These are phyloP conservation scores for Darevskia mixta DNA, from an alignment of 2,797 vertebrate genomes.

Conservation along the genomic window DNA sequence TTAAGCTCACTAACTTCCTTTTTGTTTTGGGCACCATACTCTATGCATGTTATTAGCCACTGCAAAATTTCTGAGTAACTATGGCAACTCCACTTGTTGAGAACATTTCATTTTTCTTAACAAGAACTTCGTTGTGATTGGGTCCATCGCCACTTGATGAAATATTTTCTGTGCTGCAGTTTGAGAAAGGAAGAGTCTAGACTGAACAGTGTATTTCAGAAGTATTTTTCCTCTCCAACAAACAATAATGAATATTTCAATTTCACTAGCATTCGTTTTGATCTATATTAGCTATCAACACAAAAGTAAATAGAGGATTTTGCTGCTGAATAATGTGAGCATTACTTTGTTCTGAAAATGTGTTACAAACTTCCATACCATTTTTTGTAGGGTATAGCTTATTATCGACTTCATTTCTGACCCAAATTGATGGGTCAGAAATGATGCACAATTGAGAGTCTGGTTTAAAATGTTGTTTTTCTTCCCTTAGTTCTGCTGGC, in stretches of 20 bases:
- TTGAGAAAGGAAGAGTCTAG: not conserved
- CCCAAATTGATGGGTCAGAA: slow-evolving; percentile 34
- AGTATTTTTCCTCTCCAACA: not conserved
- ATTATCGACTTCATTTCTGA: slow-evolving; percentile 29
- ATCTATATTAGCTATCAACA: slow-evolving; percentile 64
- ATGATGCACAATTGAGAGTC: slow-evolving; percentile 45
- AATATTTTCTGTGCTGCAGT: not conserved
- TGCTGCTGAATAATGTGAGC: slow-evolving; percentile 62
- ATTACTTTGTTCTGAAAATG: slow-evolving; percentile 41
- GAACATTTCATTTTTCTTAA: slow-evolving; percentile 55
- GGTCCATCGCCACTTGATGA: not conserved
- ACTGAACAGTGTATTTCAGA: not conserved
- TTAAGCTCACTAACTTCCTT: slow-evolving; percentile 62
- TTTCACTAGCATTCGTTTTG: slow-evolving; percentile 76
- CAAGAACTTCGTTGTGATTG: not conserved
- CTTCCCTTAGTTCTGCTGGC: not conserved
- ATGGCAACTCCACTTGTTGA: slow-evolving; percentile 71
- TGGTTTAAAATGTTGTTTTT: not conserved
- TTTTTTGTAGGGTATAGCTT: slow-evolving; percentile 31
- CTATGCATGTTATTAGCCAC: slow-evolving; percentile 72
- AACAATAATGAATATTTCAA: slow-evolving; percentile 56
- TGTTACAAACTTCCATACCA: slow-evolving; percentile 31
- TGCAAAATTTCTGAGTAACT: slow-evolving; percentile 76
- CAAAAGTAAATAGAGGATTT: slow-evolving; percentile 41
- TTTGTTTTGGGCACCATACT: slow-evolving; percentile 72